Percentiles rank a stretch among this genome's conserved stretches.
These are phyloP conservation scores for Platyura marginata DNA, from an alignment of 1,140 invertebrate genomes.

Conservation along the genomic window DNA sequence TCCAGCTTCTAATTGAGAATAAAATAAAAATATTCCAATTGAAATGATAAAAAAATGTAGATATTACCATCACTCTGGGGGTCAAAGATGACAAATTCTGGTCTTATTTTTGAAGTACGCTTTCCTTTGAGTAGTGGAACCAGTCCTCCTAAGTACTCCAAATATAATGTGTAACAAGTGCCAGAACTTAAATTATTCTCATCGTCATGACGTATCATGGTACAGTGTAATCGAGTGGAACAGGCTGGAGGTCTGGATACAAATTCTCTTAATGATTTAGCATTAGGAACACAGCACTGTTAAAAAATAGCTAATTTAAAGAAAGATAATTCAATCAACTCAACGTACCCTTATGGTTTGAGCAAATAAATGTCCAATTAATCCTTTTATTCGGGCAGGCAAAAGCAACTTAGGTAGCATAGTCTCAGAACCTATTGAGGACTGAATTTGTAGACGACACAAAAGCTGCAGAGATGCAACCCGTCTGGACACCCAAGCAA, in stretches of 20 bases:
- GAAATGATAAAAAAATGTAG: not conserved
- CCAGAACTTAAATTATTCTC: conserved; percentile 45
- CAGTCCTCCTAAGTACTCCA: conserved; percentile 90
- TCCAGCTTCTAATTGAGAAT: not conserved
- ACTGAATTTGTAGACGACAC: conserved; percentile 51
- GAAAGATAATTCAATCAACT: not conserved
- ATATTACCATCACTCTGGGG: conserved; percentile 41
- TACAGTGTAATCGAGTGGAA: conserved; percentile 78
- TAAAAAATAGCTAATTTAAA: not conserved
- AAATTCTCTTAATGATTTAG: conserved; percentile 72
- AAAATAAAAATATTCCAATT: no score
- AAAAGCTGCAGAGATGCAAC: conserved; percentile 80
- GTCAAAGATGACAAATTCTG: conserved; percentile 97
- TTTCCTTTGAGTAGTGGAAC: conserved; percentile 92
- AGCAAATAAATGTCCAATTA: conserved; percentile 76
- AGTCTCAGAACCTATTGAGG: conserved; percentile 38
- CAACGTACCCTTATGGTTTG: conserved; percentile 76
- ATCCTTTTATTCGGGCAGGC: conserved; percentile 63
- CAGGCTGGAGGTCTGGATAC: conserved; percentile 76
- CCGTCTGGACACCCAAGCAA: conserved; percentile 78
- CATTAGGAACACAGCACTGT: conserved; percentile 89
- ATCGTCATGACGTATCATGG: conserved; percentile 86
- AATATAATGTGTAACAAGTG: conserved; percentile 84
- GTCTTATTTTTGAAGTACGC: conserved; percentile 86
- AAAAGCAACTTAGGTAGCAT: conserved; percentile 54